A percentile compares a stretch with the other conserved stretches of the same genome.
Evolutionary conservation across 1,140 invertebrate genomes (phyloP).

Genomic region (Meloidogyne chitwoodi): DNA sequence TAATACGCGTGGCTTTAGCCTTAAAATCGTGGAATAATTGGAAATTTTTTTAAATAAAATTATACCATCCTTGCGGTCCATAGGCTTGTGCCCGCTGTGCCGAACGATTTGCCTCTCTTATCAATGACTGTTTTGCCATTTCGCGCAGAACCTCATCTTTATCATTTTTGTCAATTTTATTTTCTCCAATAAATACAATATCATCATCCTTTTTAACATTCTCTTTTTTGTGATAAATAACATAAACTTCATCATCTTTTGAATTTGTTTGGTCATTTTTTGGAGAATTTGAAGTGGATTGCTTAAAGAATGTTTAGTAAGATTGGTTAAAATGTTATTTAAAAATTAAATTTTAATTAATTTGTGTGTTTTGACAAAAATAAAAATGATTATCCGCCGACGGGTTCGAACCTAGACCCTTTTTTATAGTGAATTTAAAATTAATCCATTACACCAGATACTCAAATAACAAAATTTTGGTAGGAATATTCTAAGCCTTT

Average conservation of each 20-base stretch:
- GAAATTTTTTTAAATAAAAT: background rate
- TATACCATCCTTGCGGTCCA: constrained; percentile 11
- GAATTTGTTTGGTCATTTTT: no score
- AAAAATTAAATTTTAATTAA: no score
- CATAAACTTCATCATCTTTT: background rate
- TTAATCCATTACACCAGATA: no score
- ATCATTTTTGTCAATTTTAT: background rate
- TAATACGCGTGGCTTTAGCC: constrained; percentile 85
- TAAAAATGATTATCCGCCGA: no score
- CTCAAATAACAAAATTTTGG: no score
- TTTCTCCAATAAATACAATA: background rate
- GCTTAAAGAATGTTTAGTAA: background rate
- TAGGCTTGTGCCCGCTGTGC: background rate
- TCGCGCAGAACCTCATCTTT: background rate
- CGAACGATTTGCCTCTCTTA: background rate
- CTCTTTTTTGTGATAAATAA: background rate
- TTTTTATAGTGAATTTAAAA: no score
- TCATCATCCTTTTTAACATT: background rate
- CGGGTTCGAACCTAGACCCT: no score
- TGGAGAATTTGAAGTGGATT: background rate
- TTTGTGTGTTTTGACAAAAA: no score
- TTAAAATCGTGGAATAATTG: background rate
- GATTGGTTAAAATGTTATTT: no score
- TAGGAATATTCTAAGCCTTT: no score
- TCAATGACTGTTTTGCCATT: background rate